phyloP scores from a whole-genome alignment of 2,113 vertebrate genomes.

The Catharus bicknelli region DNA sequence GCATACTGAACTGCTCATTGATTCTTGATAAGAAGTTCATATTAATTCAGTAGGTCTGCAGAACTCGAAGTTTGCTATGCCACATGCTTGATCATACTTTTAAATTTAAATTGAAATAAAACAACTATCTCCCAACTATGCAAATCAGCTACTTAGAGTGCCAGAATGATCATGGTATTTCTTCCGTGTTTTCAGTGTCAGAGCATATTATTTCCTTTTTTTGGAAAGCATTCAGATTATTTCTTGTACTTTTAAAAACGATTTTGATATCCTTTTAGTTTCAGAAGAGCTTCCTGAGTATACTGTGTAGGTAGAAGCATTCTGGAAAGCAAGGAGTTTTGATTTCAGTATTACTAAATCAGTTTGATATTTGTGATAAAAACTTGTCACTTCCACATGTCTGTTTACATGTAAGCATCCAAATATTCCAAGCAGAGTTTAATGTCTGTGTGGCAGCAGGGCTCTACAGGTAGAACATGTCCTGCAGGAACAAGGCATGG shows the following conservation, averaged over 20 bases:
- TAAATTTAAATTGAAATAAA: conserved; percentile 17
- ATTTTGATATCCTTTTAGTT: not conserved
- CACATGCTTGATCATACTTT: not conserved
- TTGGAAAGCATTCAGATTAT: not conserved
- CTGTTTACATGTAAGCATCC: not conserved
- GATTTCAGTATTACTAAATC: not conserved
- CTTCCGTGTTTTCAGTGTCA: not conserved
- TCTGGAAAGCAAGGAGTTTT: not conserved
- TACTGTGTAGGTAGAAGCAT: not conserved
- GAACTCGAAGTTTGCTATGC: not conserved
- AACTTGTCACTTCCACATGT: not conserved
- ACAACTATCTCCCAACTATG: not conserved
- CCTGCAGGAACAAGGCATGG: not conserved
- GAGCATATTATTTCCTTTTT: not conserved
- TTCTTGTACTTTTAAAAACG: not conserved
- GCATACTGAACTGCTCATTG: not conserved
- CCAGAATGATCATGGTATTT: not conserved
- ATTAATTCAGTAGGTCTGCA: not conserved
- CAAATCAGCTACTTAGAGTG: not conserved
- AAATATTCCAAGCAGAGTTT: not conserved
- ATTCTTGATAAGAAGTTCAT: not conserved
- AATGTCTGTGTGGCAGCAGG: not conserved
- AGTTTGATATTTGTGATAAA: not conserved
- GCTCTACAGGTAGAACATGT: fast-evolving
- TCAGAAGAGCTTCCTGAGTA: not conserved